Base-by-base conservation (phyloP, 2,888 invertebrate species). In the Fabriciana adippe region DNA sequence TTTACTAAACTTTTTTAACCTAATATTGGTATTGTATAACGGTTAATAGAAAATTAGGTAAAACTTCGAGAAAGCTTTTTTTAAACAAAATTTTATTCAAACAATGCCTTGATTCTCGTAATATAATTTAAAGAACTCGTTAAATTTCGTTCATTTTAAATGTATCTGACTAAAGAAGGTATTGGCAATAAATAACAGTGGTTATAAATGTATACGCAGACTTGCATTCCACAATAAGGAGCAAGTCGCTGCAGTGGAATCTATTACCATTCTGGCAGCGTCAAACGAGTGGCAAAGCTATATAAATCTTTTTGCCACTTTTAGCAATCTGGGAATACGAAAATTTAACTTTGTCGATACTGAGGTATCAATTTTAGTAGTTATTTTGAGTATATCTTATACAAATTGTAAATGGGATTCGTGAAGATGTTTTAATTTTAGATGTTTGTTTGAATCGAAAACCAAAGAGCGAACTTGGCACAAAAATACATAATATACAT, bases 221-320 rank as follows among this genome's bases (percentile, higher is more conserved):
- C 53, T 50, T 57, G 63, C 21, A n/a, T 56, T 55, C 35, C 56
- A 53, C 56, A 64, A 67, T 57, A 67, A 47, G 41, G 16, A 50
- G 50, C 50, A 48, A 14, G 16, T 31, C 14, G 54, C 53, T 61
- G 35, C 47, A 62, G 62, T 59, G 50, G 66, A 66, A 68, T 63
- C 68, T 66, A 68, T 70, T 66, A 59, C 65, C 62, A 66, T 70
- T 63, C 70, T 55, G 66, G 63, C 62, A 66, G 59, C 68, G 66
- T 70, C 70, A 68, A 70, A 68, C 68, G 70, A 63, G 70, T 66
- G 63, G 68, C 55, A 63, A 63, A 66, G 59, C 66, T 61, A 70
- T 60, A 68, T 70, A 63, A 70, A 66, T 68, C 59, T 62, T 50
- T 51, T 26, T 53, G 63, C 63, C 59, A 45, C 59, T 63, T 65